phyloP scores from a whole-genome alignment of 2,113 vertebrate genomes.

The Scytalopus superciliaris region DNA sequence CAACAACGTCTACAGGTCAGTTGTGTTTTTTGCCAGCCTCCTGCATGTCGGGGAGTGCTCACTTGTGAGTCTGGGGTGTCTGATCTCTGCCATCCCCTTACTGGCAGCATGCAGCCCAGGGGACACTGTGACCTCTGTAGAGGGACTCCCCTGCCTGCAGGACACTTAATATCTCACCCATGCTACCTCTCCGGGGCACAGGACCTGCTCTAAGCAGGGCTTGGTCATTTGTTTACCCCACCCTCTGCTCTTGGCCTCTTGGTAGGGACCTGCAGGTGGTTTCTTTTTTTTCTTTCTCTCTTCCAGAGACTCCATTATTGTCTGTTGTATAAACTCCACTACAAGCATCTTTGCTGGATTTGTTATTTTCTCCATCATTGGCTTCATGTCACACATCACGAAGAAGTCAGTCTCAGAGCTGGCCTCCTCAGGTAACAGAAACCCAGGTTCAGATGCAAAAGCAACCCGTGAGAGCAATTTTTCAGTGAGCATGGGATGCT shows the following conservation, averaged over 20 bases:
- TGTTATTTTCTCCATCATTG: conserved; percentile 92
- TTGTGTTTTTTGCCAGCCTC: background rate
- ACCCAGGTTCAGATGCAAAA: background rate
- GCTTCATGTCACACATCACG: conserved; percentile 89
- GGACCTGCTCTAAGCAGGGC: rapidly evolving
- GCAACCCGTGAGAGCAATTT: background rate
- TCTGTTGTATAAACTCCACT: conserved; percentile 88
- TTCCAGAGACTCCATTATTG: conserved; percentile 87
- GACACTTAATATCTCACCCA: background rate
- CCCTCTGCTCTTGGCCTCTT: background rate
- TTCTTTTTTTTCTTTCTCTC: background rate
- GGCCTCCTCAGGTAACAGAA: conserved; percentile 84
- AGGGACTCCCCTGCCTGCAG: background rate
- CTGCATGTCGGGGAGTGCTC: rapidly evolving
- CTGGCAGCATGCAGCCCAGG: background rate
- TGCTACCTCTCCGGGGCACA: background rate
- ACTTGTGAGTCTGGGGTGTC: background rate
- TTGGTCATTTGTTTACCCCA: background rate
- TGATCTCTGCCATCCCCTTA: rapidly evolving
- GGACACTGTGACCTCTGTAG: rapidly evolving
- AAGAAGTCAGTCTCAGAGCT: conserved; percentile 87
- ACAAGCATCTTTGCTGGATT: conserved; percentile 90
- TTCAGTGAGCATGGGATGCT: background rate
- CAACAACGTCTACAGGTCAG: conserved; percentile 88
- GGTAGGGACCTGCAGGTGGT: background rate